Conservation (phyloP, 2,797 vertebrate genomes). For the Aselliscus stoliczkanus region DNA sequence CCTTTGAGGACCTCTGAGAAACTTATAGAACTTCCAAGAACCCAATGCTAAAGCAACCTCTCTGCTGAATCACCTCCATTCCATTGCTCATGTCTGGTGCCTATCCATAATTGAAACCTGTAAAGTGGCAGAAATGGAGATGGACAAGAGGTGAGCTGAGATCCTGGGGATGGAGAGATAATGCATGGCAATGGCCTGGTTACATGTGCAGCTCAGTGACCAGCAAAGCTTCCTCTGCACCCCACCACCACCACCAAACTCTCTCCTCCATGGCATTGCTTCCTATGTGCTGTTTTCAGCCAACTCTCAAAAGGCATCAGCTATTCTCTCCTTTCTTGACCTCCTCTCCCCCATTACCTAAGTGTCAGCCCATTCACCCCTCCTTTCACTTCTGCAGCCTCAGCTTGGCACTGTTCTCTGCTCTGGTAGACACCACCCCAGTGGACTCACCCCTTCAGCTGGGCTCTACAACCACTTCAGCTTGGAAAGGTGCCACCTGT, state of each 20-base stretch:
- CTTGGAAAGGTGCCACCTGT: not conserved
- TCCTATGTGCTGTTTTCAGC: not conserved
- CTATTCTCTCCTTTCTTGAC: not conserved
- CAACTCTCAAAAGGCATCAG: not conserved
- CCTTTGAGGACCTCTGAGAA: not conserved
- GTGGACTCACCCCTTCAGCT: not conserved
- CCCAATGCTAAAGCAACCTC: not conserved
- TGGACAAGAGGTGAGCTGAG: not conserved
- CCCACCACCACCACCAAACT: no score
- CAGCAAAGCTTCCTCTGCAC: not conserved
- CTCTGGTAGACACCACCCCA: not conserved
- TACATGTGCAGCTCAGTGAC: not conserved
- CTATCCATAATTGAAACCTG: not conserved
- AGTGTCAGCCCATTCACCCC: not conserved
- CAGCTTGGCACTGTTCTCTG: not conserved
- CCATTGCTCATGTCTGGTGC: not conserved
- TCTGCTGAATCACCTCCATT: not conserved
- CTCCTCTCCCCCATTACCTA: not conserved
- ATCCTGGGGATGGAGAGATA: not conserved
- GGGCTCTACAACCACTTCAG: not conserved
- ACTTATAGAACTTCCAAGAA: not conserved
- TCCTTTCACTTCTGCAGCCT: not conserved
- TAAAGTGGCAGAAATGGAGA: not conserved
- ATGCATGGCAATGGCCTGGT: not conserved
- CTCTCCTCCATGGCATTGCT: not conserved